These are phyloP conservation scores for Cacatua alba DNA, from an alignment of 2,113 vertebrate species.

Conservation along the genomic window DNA sequence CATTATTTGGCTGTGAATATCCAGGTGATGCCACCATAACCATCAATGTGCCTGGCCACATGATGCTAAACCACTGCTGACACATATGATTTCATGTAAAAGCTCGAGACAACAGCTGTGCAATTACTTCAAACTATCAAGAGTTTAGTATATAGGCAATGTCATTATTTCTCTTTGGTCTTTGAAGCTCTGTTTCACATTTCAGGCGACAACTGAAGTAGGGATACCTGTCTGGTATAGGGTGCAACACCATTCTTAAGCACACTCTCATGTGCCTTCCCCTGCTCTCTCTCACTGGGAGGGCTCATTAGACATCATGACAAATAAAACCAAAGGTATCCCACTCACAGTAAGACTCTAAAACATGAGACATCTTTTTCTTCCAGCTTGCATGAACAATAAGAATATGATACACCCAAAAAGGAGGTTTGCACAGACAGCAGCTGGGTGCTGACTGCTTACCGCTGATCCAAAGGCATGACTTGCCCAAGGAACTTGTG, in stretches of 20 bases:
- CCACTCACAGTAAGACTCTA: neutral
- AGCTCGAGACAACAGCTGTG: neutral
- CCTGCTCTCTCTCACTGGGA: neutral
- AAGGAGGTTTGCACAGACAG: neutral
- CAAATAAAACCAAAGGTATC: neutral
- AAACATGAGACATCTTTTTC: neutral
- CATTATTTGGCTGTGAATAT: neutral
- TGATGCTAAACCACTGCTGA: neutral
- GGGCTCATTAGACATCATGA: neutral
- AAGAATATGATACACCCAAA: accelerated
- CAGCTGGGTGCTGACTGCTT: neutral
- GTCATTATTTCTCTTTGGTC: neutral
- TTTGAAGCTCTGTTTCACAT: neutral
- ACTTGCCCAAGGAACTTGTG: too few relatives aligned
- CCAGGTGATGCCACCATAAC: neutral
- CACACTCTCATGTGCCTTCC: accelerated
- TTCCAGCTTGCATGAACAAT: neutral
- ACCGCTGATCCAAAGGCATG: neutral
- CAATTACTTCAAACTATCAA: neutral
- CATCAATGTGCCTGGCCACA: accelerated
- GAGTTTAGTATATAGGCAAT: neutral
- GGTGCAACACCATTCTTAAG: neutral
- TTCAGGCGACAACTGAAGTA: neutral
- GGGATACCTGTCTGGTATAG: neutral
- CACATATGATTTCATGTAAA: accelerated